Evolutionary conservation across 2,888 invertebrate species (phyloP), one percentile per base, ranked within the genome.

Genomic region (Coelopa pilipes): DNA sequence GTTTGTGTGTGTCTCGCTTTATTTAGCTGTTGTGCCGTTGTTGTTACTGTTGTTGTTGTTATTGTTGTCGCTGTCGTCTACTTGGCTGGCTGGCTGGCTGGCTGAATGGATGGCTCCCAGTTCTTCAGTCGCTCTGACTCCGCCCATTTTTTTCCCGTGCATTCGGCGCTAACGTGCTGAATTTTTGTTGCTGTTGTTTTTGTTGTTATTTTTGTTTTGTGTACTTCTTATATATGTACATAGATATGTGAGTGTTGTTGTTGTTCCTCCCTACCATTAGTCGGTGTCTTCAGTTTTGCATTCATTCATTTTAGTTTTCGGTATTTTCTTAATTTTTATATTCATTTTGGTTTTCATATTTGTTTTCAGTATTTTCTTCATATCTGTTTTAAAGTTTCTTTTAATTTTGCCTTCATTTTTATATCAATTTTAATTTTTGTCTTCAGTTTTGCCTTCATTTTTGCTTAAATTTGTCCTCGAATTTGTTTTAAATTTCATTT

Each of bases 121-220:
- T 82, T 82, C 49, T 82, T 84, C 82, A 82, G 83, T 63, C 34
- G n/a, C 49, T 62, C 50, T 65, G 71, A 82, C 85, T 85, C 85
- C 85, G 85, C 85, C 85, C 34, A 34, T 34, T 34, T 34, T 83
- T 82, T 83, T 83, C 82, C 80, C 71, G 34, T 34, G 70, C 72
- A 74, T 72, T 76, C 69, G 74, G 65, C 69, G 73, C 69, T 53
- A 34, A 67, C 53, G 24, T 67, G 55, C 53, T 67, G 67, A 24
- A 47, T 66, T 21, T 49, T 19, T 24, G 24, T 9, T 7, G 15
- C 17, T 46, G n/a, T 53, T 53, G n/a, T 53, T 53, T 7, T 53
- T 53, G n/a, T 53, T 53, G n/a, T 53, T 5, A 70, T 65, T 34
- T 24, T 49, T 34, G n/a, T 13, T 65, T 45, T 13, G 63, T 45